These are phyloP conservation scores for Thecophora atra DNA, from an alignment of 2,888 invertebrate genomes.

Conservation along the genomic window DNA sequence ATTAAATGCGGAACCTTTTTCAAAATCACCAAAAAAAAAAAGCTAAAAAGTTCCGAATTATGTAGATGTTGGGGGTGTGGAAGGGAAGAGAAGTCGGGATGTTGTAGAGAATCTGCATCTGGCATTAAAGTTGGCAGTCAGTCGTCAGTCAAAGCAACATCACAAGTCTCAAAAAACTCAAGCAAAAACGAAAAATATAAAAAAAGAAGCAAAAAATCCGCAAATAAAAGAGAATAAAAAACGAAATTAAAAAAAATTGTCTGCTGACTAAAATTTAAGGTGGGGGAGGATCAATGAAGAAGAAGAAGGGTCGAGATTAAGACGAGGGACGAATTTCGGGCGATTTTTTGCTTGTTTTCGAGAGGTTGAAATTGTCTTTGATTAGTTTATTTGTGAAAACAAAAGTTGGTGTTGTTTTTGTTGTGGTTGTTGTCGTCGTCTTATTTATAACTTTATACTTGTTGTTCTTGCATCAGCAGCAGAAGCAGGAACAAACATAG, in stretches of 20 bases:
- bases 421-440: neutral
- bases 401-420: too few species aligned
- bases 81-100: conserved; percentile 21
- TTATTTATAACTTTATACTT: conserved; percentile 2
- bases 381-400: too few species aligned
- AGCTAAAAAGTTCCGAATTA: neutral
- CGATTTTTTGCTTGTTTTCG: conserved; percentile 44
- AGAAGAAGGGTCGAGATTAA: conserved; percentile 27
- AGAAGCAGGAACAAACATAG: neutral
- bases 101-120: conserved; percentile 39
- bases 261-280: conserved; percentile 2
- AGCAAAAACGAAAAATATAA: conserved; percentile 23
- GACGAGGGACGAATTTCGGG: conserved; percentile 46
- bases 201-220: neutral
- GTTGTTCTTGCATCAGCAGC: neutral
- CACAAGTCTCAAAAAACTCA: conserved; percentile 1
- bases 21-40: neutral
- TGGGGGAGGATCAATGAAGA: conserved; percentile 1
- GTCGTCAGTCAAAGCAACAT: conserved; percentile 30
- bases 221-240: conserved; percentile 23
- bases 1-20: conserved; percentile 21
- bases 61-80: conserved; percentile 36
- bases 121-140: conserved; percentile 43
- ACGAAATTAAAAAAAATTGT: conserved; percentile 2
- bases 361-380: conserved; percentile 17